phyloP scores from a whole-genome alignment of 2,888 invertebrate genomes.

The Phalangium opilio region DNA sequence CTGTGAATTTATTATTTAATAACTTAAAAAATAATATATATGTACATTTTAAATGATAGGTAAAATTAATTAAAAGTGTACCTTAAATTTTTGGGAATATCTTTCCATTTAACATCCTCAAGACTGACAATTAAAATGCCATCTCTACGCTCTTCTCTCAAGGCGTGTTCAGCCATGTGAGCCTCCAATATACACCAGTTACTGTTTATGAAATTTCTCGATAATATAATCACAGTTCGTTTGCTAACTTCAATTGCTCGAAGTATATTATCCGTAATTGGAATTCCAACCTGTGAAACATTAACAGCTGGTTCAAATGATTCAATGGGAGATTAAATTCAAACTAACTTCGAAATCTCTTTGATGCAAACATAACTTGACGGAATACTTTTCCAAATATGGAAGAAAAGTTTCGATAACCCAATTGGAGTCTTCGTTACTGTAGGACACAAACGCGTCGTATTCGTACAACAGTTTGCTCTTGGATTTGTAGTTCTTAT shows the following conservation, averaged over 20 bases:
- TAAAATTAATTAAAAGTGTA: too few relatives aligned
- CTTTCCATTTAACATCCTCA: slow-evolving; percentile 44
- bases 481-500: too few relatives aligned
- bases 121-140: slow-evolving; percentile 47
- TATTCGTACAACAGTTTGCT: too few relatives aligned
- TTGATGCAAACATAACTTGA: slow-evolving; percentile 51
- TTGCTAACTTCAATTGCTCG: slow-evolving; percentile 50
- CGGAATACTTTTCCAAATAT: slow-evolving; percentile 38
- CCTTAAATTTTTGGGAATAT: slow-evolving; percentile 45
- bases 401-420: slow-evolving; percentile 46
- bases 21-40: too few relatives aligned
- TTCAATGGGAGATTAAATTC: too few relatives aligned
- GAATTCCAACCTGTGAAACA: too few relatives aligned
- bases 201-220: slow-evolving; percentile 45
- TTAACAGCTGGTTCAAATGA: too few relatives aligned
- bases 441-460: slow-evolving; percentile 54
- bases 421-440: slow-evolving; percentile 47
- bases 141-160: slow-evolving; percentile 37
- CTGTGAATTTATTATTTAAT: too few relatives aligned
- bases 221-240: slow-evolving; percentile 46
- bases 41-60: too few relatives aligned
- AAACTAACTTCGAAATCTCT: slow-evolving; percentile 55
- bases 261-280: slow-evolving; percentile 53
- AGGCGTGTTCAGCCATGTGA: slow-evolving; percentile 45
- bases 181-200: slow-evolving; percentile 60